Evolutionary conservation across 1,140 invertebrate genomes (phyloP).

Genomic region (Drosophila setifemur): DNA sequence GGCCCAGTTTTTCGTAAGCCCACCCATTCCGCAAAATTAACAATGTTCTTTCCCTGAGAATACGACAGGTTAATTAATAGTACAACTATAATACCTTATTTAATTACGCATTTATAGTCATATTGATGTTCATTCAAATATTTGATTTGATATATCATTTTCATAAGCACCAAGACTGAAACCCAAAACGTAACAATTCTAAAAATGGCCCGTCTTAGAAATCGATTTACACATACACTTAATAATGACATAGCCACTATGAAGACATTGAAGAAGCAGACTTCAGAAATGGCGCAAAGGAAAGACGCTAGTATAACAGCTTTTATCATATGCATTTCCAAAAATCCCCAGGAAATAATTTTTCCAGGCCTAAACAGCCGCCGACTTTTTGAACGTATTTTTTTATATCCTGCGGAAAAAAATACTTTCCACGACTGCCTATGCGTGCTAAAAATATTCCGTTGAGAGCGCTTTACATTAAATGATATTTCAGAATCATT

Average conservation of each 20-base stretch:
- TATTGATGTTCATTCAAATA: constrained; percentile 89
- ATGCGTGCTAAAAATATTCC: neutral
- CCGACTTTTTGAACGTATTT: constrained; percentile 2
- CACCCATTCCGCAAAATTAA: constrained; percentile 94
- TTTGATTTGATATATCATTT: constrained; percentile 98
- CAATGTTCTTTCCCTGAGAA: constrained; percentile 64
- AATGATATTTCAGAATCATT: neutral
- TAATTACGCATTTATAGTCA: constrained; percentile 51
- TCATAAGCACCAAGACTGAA: constrained; percentile 91
- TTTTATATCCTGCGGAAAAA: constrained; percentile 13
- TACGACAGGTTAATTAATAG: neutral
- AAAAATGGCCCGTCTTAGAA: constrained; percentile 88
- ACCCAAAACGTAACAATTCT: constrained; percentile 90
- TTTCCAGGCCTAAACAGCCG: constrained; percentile 56
- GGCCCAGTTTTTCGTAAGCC: constrained; percentile 89
- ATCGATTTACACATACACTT: constrained; percentile 87
- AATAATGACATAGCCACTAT: constrained; percentile 90
- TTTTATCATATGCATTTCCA: constrained; percentile 97
- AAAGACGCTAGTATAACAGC: constrained; percentile 90
- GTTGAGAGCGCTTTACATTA: neutral
- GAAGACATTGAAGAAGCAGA: constrained; percentile 84
- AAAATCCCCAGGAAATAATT: constrained; percentile 87
- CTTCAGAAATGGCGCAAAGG: constrained; percentile 74
- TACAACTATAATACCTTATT: neutral
- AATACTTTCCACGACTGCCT: constrained; percentile 36